Base-by-base conservation (phyloP, 2,797 vertebrate species). In the Danio tinwini region DNA sequence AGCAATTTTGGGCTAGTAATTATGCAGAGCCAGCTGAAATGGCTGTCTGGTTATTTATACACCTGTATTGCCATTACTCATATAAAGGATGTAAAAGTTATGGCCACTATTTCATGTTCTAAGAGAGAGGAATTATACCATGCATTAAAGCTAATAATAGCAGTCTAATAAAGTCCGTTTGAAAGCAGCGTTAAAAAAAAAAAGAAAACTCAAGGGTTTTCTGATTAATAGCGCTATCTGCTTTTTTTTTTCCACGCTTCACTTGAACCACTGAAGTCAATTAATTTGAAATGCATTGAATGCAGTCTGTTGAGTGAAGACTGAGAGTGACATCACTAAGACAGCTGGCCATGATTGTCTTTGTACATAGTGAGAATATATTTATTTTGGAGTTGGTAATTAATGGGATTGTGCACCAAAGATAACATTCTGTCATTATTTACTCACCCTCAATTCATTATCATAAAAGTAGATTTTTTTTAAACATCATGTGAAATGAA, bases 1-100 rank as follows among this genome's bases (percentile, higher is more conserved):
- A 59, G 53, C 76, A 69, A 11, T 61, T 69, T 78, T 61, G 12
- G 37, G 7, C 8, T 49, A n/a, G 64, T 61, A 50, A 78, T 78
- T 68, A 77, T 68, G n/a, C 65, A 59, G 21, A 69, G 29, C 11
- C 8, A n/a, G 21, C 16, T 69, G 21, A 69, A 77, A 50, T 49
- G 13, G 21, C 75, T 39, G 44, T 68, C 47, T n/a, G 0, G 44
- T 61, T n/a, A 69, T 61, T 70, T 42, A 69, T 49, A 78, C 5
- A 68, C 63, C 53, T 58, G 64, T 19, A 17, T 17, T 12, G 10
- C 0, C 11, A 14, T 76, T 37, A 45, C 67, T 76, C 6, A 7
- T 58, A 45, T 58, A 40, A 70, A 50, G 17, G 5, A 69, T 13
- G 3, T 49, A 5, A 40, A 61, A 70, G 37, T 52, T n/a, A 40